Percentiles rank a stretch among this genome's conserved stretches.
Evolutionary conservation across 2,888 invertebrate genomes (phyloP).

Genomic region (Sylvicola cinctus): DNA sequence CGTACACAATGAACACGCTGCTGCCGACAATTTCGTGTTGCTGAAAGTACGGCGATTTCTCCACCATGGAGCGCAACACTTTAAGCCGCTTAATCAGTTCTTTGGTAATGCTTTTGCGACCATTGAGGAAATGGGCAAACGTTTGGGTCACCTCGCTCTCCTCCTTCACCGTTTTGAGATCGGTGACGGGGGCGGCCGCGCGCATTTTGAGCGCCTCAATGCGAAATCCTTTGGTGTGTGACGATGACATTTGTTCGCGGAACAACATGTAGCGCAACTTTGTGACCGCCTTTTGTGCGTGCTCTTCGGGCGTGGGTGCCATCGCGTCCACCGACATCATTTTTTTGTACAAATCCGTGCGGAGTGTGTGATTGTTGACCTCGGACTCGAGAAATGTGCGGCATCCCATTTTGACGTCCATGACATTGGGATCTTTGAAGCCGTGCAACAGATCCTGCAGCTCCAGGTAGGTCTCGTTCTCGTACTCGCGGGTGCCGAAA

Average conservation of each 20-base stretch:
- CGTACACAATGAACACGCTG: slow-evolving; percentile 85
- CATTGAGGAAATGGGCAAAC: slow-evolving; percentile 52
- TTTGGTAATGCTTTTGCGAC: slow-evolving; percentile 39
- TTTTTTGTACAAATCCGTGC: slow-evolving; percentile 82
- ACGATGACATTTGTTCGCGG: slow-evolving; percentile 81
- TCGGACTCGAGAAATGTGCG: slow-evolving; percentile 91
- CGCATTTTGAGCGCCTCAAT: slow-evolving; percentile 87
- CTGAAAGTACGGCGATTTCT: slow-evolving; percentile 66
- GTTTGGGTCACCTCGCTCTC: slow-evolving; percentile 51
- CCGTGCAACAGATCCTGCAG: slow-evolving; percentile 83
- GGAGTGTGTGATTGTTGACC: slow-evolving; percentile 66
- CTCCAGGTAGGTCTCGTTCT: slow-evolving; percentile 74
- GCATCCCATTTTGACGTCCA: slow-evolving; percentile 95
- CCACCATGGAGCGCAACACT: slow-evolving; percentile 57
- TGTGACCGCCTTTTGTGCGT: slow-evolving; percentile 63
- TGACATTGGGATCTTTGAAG: slow-evolving; percentile 80
- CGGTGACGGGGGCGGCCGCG: slow-evolving; percentile 62
- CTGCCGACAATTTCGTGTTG: slow-evolving; percentile 85
- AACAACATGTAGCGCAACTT: slow-evolving; percentile 95
- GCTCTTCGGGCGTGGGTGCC: slow-evolving; percentile 73
- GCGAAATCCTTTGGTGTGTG: slow-evolving; percentile 81
- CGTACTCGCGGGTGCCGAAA: slow-evolving; percentile 52
- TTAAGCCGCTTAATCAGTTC: slow-evolving; percentile 52
- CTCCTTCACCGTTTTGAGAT: slow-evolving; percentile 71
- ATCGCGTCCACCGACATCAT: slow-evolving; percentile 80